Conservation (phyloP, 2,888 invertebrate genomes). For the Cyclophora albipunctata region DNA sequence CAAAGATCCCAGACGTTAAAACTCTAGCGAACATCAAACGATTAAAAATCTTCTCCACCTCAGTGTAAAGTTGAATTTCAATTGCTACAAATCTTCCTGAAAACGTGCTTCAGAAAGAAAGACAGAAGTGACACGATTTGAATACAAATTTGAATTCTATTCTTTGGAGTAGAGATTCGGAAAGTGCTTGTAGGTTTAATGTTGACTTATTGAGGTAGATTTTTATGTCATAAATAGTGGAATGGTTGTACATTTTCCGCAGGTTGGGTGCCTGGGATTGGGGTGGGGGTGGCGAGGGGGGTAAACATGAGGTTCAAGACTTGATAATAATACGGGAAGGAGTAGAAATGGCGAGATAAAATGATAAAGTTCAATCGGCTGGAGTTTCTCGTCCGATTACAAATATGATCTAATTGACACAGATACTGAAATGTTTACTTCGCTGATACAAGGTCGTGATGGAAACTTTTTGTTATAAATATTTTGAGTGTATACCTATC, state of each 20-base stretch:
- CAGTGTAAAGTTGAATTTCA: conserved; percentile 32
- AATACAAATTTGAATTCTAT: conserved; percentile 27
- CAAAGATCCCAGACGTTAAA: conserved; percentile 31
- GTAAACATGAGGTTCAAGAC: conserved; percentile 28
- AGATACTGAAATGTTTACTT: too few relatives aligned
- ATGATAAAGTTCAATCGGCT: conserved; percentile 36
- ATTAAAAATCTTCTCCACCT: conserved; percentile 36
- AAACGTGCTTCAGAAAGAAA: conserved; percentile 14
- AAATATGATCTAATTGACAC: too few relatives aligned
- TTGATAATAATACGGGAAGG: conserved; percentile 24
- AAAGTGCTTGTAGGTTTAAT: conserved; percentile 25
- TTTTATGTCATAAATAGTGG: conserved; percentile 35
- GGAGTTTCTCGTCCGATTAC: conserved; percentile 13
- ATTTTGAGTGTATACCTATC: too few relatives aligned
- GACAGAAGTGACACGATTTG: conserved; percentile 23
- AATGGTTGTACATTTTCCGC: conserved; percentile 40
- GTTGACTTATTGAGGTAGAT: conserved; percentile 38
- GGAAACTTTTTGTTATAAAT: too few relatives aligned
- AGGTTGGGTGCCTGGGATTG: conserved; percentile 3
- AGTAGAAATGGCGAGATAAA: conserved; percentile 30
- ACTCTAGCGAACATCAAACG: conserved; percentile 27
- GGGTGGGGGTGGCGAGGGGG: conserved; percentile 9
- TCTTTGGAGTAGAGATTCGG: conserved; percentile 20
- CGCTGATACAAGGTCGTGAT: too few relatives aligned
- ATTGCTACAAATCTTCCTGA: conserved; percentile 20